Evolutionary conservation across 2,797 vertebrate genomes (phyloP), one percentile per base, ranked within the genome.

Genomic region (Leuciscus waleckii): DNA sequence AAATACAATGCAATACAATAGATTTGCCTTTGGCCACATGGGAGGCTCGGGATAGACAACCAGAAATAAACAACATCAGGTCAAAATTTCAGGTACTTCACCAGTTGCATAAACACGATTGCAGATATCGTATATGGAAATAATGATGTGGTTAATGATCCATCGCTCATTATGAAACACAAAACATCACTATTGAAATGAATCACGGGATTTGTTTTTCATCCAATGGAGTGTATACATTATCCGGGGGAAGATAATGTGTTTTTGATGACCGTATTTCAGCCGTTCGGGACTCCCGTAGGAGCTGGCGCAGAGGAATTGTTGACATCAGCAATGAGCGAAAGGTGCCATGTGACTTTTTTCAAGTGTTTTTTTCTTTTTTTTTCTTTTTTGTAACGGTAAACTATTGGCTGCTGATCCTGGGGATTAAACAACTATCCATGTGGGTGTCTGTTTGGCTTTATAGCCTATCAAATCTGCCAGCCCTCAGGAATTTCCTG

Each of bases 401-500:
- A 54, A 37, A 29, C 5, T 35, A 39, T 87, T 83, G 51, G 79
- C 9, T 88, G 82, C 9, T 88, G 82, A 91, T 91, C 87, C 89
- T 23, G n/a, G 13, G 88, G 89, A 87, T 90, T 89, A 86, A 69
- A 75, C 23, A 35, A 37, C 76, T 85, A 35, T 56, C 85, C 37
- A 13, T 54, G 80, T 73, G 63, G 51, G 75, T 85, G 86, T 89
- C 86, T 85, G 86, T 85, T 91, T 84, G 79, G 61, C 87, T 84
- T 88, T 81, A 86, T 85, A 88, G 83, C 58, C 82, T 85, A 88
- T 85, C 81, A 87, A 80, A 85, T 90, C 75, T 77, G 86, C 82
- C 74, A 79, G 73, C 77, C 58, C 82, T 85, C 83, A 88, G 76
- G 87, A 84, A 89, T 90, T 88, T 89, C 87, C 89, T 85, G 87